A percentile compares a stretch with the other conserved stretches of the same genome.
phyloP scores from a whole-genome alignment of 2,113 vertebrate species.

The Donacobius atricapilla region DNA sequence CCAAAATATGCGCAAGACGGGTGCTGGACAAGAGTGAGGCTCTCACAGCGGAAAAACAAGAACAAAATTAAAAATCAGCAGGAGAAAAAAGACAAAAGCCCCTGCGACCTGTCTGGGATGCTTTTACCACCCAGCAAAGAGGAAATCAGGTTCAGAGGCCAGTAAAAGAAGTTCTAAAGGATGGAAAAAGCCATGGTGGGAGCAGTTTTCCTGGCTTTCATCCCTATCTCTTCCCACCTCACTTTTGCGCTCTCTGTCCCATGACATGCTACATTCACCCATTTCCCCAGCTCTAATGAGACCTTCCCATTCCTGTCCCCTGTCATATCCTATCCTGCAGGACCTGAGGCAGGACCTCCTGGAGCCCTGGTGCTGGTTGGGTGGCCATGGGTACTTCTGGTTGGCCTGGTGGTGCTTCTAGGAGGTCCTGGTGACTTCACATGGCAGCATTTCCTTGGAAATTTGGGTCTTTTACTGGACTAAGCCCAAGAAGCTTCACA shows the following conservation, averaged over 20 bases:
- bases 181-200: fast-evolving
- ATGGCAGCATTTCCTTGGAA: background rate
- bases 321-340: fast-evolving
- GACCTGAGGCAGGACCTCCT: background rate
- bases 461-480: background rate
- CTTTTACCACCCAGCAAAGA: background rate
- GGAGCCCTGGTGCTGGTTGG: background rate
- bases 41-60: background rate
- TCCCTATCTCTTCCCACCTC: background rate
- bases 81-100: background rate
- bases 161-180: background rate
- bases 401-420: background rate
- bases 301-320: background rate
- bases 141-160: background rate
- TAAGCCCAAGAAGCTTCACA: background rate
- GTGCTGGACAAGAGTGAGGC: background rate
- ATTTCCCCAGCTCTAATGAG: fast-evolving
- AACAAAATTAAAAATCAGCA: background rate
- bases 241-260: fast-evolving
- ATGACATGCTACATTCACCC: fast-evolving
- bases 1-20: background rate
- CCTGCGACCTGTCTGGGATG: background rate
- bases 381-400: fast-evolving
- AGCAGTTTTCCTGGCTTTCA: background rate
- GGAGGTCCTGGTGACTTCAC: background rate